Base-by-base conservation (phyloP, 1,140 invertebrate species). In the Drosophila obscura region DNA sequence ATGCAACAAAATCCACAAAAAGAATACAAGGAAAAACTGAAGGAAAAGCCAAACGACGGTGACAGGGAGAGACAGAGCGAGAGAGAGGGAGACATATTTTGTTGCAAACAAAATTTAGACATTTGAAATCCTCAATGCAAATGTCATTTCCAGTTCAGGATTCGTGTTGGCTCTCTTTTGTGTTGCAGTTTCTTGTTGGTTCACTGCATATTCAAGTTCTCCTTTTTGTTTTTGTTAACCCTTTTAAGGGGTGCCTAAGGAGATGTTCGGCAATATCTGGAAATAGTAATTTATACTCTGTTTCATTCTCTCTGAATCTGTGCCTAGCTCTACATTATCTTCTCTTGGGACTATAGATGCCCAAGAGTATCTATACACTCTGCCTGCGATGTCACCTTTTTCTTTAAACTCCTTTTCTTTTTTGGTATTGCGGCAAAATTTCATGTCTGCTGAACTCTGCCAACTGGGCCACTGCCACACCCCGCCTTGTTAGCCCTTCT, bases 121-220 rank as follows among this genome's bases (percentile, higher is more conserved):
- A 65, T 65, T 71, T 69, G 16, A 76, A 82, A 87, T 87, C 63
- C 80, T 79, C 71, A 75, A 76, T 75, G 78, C 69, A 78, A 82
- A 82, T 82, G 63, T 73, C 74, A 77, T 63, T 67, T 63, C 35
- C 41, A 64, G 39, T 74, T 65, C 3, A 39, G 35, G 41, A 35
- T 7, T 49, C 41, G 2, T 24, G 22, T 0, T 16, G 24, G 9
- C 13, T 55, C 4, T 41, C 31, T 35, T 28, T 15, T 35, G 22
- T 51, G 35, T 4, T 35, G 31, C 51, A 63, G 48, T 71, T 78
- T 75, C 51, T 45, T 31, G 31, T 73, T 66, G 57, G 58, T 46
- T 28, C 15, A 26, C 59, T 62, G 66, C 72, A 62, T 65, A 67
- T 81, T 78, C 74, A 87, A 16, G 9, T 69, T 64, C 50, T 15